phyloP scores from a whole-genome alignment of 2,888 invertebrate species.

The Linnaemya tessellans region DNA sequence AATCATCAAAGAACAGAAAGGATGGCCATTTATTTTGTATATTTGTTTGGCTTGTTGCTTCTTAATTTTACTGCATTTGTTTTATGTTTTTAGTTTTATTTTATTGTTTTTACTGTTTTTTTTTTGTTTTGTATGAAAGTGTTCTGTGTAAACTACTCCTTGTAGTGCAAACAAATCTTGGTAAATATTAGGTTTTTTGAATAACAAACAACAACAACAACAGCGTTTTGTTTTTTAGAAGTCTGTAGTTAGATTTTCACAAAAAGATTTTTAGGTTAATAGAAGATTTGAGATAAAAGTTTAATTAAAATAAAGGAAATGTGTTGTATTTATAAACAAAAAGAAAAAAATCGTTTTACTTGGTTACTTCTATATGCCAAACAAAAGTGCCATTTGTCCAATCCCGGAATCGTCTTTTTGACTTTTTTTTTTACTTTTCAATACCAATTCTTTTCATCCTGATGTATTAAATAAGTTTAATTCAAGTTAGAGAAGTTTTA shows the following conservation, averaged over 20 bases:
- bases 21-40: constrained; percentile 60
- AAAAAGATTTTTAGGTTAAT: constrained; percentile 30
- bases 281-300: constrained; percentile 24
- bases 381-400: too few species aligned
- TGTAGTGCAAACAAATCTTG: neutral
- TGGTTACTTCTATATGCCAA: too few species aligned
- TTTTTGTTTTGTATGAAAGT: neutral
- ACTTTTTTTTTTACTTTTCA: too few species aligned
- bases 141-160: neutral
- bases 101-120: constrained; percentile 8
- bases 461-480: too few species aligned
- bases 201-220: neutral
- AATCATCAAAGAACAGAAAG: constrained; percentile 3
- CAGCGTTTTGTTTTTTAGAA: neutral
- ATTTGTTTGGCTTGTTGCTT: constrained; percentile 63
- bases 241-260: neutral
- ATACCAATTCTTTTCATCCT: too few species aligned
- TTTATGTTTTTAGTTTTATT: constrained; percentile 30
- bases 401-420: too few species aligned
- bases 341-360: too few species aligned
- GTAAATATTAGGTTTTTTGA: neutral
- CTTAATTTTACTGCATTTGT: constrained; percentile 54
- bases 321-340: too few species aligned
- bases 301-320: constrained; percentile 28
- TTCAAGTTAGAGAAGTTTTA: too few species aligned